A percentile compares a stretch with the other conserved stretches of the same genome.
phyloP scores from a whole-genome alignment of 2,888 invertebrate species.

The Harpalus rubripes region DNA sequence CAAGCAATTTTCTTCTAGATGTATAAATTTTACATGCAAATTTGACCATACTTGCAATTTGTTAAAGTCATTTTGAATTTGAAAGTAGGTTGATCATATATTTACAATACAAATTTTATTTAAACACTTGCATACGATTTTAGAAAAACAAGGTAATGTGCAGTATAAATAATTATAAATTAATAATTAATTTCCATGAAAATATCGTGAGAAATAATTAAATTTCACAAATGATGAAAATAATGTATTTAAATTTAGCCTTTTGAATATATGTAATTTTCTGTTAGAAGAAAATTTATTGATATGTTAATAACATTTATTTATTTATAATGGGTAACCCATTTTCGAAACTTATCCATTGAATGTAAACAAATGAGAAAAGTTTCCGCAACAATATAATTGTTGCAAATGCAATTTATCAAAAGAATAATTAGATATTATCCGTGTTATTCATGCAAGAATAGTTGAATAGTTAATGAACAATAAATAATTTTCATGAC shows the following conservation, averaged over 20 bases:
- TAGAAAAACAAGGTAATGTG: neutral
- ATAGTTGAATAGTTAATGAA: too few relatives aligned
- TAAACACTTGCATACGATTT: neutral
- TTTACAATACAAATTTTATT: neutral
- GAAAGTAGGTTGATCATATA: slow-evolving; percentile 9
- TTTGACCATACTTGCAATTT: slow-evolving; percentile 4
- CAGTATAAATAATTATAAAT: neutral
- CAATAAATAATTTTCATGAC: too few relatives aligned
- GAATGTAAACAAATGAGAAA: neutral
- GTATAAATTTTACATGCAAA: slow-evolving; percentile 11
- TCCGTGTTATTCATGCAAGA: too few relatives aligned
- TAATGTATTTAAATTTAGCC: neutral
- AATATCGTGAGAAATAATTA: slow-evolving; percentile 20
- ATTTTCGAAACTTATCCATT: slow-evolving; percentile 2
- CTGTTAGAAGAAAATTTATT: slow-evolving; percentile 7
- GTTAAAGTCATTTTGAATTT: slow-evolving; percentile 5
- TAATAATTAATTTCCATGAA: slow-evolving; percentile 12
- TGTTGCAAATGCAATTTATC: neutral
- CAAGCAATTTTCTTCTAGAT: neutral
- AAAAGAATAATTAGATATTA: neutral
- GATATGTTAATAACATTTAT: neutral
- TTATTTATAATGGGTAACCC: neutral
- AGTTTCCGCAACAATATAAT: neutral
- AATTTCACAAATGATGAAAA: slow-evolving; percentile 6
- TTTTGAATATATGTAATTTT: neutral